These are phyloP conservation scores for Poecilobothrus nobilitatus DNA, from an alignment of 2,888 invertebrate species.

Conservation along the genomic window DNA sequence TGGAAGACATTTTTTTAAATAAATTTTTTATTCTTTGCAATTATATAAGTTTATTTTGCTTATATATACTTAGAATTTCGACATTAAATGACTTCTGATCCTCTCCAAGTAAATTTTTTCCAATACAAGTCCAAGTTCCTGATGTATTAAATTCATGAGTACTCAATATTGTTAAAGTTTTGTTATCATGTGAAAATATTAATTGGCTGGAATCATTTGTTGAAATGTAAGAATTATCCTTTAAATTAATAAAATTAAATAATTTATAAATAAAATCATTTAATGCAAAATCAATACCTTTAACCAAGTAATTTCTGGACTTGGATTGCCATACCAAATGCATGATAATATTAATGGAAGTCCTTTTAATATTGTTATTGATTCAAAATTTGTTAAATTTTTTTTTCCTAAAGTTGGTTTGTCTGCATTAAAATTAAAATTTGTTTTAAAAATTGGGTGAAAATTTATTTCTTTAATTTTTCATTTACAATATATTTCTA, in stretches of 20 bases:
- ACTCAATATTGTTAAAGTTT: conserved; percentile 41
- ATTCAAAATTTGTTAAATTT: conserved; percentile 13
- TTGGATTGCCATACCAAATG: conserved; percentile 52
- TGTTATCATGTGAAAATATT: conserved; percentile 33
- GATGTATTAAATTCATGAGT: conserved; percentile 35
- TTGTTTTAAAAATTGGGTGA: conserved; percentile 38
- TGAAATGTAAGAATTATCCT: conserved; percentile 14
- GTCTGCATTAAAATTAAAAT: conserved; percentile 26
- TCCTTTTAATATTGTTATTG: conserved; percentile 35
- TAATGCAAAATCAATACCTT: conserved; percentile 42
- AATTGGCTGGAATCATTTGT: background rate
- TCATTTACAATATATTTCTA: conserved; percentile 43
- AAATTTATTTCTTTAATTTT: background rate
- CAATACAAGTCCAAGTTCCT: conserved; percentile 54
- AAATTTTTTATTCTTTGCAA: conserved; percentile 2
- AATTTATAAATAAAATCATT: background rate
- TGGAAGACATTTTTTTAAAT: background rate
- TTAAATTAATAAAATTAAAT: background rate
- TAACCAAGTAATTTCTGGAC: conserved; percentile 54
- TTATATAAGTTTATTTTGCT: too few species aligned
- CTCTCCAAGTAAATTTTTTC: conserved; percentile 50
- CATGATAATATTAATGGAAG: conserved; percentile 48
- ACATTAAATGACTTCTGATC: conserved; percentile 44
- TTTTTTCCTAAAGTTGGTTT: conserved; percentile 18
- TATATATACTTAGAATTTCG: conserved; percentile 43